Conservation (phyloP, 2,113 vertebrate genomes). For the Cephalopholis sonnerati region DNA sequence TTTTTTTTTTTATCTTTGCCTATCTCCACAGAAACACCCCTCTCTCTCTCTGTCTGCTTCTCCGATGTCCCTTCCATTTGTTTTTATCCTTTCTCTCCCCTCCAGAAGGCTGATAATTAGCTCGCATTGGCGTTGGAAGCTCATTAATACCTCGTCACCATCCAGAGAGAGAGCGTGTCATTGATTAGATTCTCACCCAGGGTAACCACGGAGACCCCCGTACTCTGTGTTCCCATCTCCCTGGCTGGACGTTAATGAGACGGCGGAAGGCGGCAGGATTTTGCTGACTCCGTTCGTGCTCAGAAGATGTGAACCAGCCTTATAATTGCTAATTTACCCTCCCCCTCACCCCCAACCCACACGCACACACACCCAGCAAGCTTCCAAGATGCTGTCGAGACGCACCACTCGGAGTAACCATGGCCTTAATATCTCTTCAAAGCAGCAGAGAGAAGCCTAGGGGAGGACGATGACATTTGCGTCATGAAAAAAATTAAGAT, state of each 20-base stretch:
- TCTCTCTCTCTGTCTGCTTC: conserved; percentile 17
- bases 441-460: conserved; percentile 31
- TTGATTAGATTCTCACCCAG: conserved; percentile 69
- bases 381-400: conserved; percentile 64
- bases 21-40: conserved; percentile 29
- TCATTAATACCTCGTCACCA: conserved; percentile 79
- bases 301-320: conserved; percentile 65
- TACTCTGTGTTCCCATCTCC: conserved; percentile 61
- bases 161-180: conserved; percentile 66
- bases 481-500: conserved; percentile 36
- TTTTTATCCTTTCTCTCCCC: conserved; percentile 17
- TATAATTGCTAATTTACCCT: conserved; percentile 76
- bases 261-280: conserved; percentile 54
- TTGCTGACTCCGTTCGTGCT: conserved; percentile 70
- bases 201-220: conserved; percentile 50
- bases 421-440: conserved; percentile 60
- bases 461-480: conserved; percentile 52
- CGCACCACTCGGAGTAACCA: conserved; percentile 34
- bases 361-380: conserved; percentile 38
- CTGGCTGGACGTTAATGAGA: conserved; percentile 75
- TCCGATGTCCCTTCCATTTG: conserved; percentile 21
- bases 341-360: conserved; percentile 14
- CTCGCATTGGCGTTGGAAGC: conserved; percentile 73
- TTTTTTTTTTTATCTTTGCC: conserved; percentile 46
- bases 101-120: conserved; percentile 73